Conservation (phyloP, 2,113 vertebrate species). For the Barnardius zonarius region DNA sequence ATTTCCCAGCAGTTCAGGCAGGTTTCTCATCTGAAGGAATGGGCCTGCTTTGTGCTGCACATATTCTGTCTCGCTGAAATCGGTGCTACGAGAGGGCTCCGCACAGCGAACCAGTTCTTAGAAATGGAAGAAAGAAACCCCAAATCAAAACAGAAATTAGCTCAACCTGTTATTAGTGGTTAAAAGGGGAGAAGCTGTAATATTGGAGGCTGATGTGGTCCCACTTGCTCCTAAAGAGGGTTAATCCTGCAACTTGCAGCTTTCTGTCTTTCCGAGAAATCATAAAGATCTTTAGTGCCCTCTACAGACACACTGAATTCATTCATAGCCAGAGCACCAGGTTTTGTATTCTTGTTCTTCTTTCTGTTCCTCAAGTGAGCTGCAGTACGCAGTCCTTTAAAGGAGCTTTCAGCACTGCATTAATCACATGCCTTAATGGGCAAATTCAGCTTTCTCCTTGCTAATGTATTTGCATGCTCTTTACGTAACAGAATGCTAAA, state of each 20-base stretch:
- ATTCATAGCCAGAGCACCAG: rapidly evolving
- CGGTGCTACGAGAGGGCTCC: background rate
- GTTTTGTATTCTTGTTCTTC: background rate
- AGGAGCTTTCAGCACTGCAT: conserved; percentile 66
- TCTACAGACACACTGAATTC: conserved; percentile 25
- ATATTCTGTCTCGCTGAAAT: background rate
- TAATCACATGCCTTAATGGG: conserved; percentile 48
- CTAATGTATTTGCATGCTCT: conserved; percentile 16
- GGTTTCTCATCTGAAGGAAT: background rate
- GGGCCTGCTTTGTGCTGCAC: background rate
- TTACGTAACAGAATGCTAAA: background rate
- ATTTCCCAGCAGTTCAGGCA: background rate
- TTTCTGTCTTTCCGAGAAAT: background rate
- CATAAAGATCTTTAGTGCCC: conserved; percentile 65
- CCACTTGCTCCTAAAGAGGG: conserved; percentile 22
- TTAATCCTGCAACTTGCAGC: background rate
- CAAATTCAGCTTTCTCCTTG: background rate
- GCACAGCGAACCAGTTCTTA: background rate
- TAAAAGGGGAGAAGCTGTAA: conserved; percentile 46
- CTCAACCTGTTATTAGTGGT: conserved; percentile 40
- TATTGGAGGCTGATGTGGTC: conserved; percentile 21
- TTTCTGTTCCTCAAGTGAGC: background rate
- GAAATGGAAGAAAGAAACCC: conserved; percentile 37
- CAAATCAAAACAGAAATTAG: conserved; percentile 41
- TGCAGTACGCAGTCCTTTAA: background rate